Base-by-base conservation (phyloP, 1,140 invertebrate species). In the Eciton burchellii region DNA sequence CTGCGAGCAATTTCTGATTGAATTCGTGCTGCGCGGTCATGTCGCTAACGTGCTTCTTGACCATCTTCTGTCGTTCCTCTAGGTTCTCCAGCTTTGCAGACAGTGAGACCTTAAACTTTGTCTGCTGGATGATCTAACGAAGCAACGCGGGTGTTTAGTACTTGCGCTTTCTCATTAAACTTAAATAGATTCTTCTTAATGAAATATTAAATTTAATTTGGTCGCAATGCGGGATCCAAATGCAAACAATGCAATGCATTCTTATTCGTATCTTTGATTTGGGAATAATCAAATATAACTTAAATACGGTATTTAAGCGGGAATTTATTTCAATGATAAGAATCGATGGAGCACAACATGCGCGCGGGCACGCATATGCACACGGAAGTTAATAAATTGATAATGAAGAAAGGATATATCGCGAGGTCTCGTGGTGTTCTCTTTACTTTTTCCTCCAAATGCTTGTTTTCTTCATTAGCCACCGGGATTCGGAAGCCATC, bases 401-500 rank as follows among this genome's bases (percentile, higher is more conserved):
- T 4, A 35, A 8, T 19, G 52, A n/a, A 3, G 3, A 43, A 47
- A 3, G 4, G 16, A 82, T 66, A 59, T 8, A 45, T 60, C 45
- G 43, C 14, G 60, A 65, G 11, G 6, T 45, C 9, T 8, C 0
- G 6, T 21, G 1, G 11, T 3, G 29, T 71, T 63, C n/a, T n/a
- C n/a, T 65, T 91, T 94, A 94, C 95, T 91, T 94, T 93, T 90
- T 91, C 93, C 92, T 97, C 96, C 14, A 97, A 92, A 85, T 86
- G 90, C 91, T 95, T 95, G 86, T 97, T 97, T 89, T 96, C 95
- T 68, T 95, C 94, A 93, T 97, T 96, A 4, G 96, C 96, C 19
- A 97, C 94, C 4, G 97, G 97, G 86, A 97, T 95, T 86, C 95
- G 95, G 79, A 96, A 96, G 14, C 96, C 96, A 87, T 96, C 94